Evolutionary conservation across 2,888 invertebrate species (phyloP).

Genomic region (Deroplatys truncata): DNA sequence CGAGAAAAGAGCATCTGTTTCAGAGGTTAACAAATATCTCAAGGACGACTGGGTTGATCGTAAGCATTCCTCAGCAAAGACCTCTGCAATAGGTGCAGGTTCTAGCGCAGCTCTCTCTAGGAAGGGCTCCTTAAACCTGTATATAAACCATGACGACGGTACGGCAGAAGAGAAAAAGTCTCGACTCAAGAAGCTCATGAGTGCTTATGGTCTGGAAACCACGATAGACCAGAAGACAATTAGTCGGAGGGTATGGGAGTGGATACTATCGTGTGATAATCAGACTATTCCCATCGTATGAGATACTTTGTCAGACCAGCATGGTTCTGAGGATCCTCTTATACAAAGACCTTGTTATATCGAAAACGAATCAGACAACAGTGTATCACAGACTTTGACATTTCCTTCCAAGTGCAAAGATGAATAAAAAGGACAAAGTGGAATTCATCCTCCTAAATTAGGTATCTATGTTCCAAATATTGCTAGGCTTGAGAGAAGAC

Average conservation of each 20-base stretch:
- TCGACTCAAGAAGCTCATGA: slow-evolving; percentile 51
- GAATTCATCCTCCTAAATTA: too few relatives aligned
- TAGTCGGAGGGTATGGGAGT: slow-evolving; percentile 60
- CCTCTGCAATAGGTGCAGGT: slow-evolving; percentile 32
- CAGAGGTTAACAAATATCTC: slow-evolving; percentile 57
- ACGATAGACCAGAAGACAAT: slow-evolving; percentile 59
- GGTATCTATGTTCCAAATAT: too few relatives aligned
- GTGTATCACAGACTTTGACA: too few relatives aligned
- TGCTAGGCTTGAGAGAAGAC: too few relatives aligned
- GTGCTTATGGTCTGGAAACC: slow-evolving; percentile 59
- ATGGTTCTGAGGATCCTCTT: neutral
- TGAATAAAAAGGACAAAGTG: neutral
- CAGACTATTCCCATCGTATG: neutral
- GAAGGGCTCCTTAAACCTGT: slow-evolving; percentile 51
- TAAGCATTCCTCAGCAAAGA: slow-evolving; percentile 37
- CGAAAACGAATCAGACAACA: neutral
- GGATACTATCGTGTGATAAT: slow-evolving; percentile 58
- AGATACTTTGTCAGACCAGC: neutral
- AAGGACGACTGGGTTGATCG: slow-evolving; percentile 55
- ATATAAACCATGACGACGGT: slow-evolving; percentile 49
- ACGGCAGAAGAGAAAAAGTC: slow-evolving; percentile 53
- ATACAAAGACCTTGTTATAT: neutral
- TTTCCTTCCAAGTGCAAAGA: neutral
- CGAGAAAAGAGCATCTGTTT: slow-evolving; percentile 58
- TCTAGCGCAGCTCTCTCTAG: slow-evolving; percentile 31